Conservation (phyloP, 2,888 invertebrate species). For the Eretmocerus hayati region DNA sequence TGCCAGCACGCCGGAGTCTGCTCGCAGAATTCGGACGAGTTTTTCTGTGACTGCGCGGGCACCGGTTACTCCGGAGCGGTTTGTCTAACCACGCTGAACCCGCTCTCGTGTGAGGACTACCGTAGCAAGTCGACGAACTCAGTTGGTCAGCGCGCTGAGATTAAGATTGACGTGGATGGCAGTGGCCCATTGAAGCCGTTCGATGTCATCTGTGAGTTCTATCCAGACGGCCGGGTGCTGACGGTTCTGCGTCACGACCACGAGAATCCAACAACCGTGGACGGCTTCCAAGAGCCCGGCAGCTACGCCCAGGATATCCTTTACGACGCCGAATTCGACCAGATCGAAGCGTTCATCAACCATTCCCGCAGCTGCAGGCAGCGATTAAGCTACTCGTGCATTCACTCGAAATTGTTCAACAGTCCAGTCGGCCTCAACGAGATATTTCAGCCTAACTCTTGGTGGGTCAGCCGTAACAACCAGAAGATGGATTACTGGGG, state of each 20-base stretch:
- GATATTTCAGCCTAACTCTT: constrained; percentile 75
- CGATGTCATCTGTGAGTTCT: constrained; percentile 82
- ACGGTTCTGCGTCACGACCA: constrained; percentile 75
- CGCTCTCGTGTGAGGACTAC: constrained; percentile 81
- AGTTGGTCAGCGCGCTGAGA: constrained; percentile 65
- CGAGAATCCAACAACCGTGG: constrained; percentile 70
- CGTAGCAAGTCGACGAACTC: constrained; percentile 67
- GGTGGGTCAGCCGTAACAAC: constrained; percentile 93
- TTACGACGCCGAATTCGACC: constrained; percentile 78
- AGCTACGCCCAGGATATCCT: constrained; percentile 80
- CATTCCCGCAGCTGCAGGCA: constrained; percentile 77
- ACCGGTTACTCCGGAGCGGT: constrained; percentile 95
- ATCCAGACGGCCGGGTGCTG: constrained; percentile 70
- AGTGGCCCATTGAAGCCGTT: constrained; percentile 88
- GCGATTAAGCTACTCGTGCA: constrained; percentile 78
- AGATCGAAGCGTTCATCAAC: constrained; percentile 84
- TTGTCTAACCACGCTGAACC: constrained; percentile 84
- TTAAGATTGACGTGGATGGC: constrained; percentile 90
- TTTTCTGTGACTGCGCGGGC: constrained; percentile 79
- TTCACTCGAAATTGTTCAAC: constrained; percentile 75
- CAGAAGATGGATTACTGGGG: constrained; percentile 97
- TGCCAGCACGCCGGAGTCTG: constrained; percentile 88
- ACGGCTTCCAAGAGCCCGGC: constrained; percentile 89
- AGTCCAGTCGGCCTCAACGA: constrained; percentile 71
- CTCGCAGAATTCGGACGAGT: constrained; percentile 78